Conservation (phyloP, 1,140 invertebrate species). For the Microplitis mediator region DNA sequence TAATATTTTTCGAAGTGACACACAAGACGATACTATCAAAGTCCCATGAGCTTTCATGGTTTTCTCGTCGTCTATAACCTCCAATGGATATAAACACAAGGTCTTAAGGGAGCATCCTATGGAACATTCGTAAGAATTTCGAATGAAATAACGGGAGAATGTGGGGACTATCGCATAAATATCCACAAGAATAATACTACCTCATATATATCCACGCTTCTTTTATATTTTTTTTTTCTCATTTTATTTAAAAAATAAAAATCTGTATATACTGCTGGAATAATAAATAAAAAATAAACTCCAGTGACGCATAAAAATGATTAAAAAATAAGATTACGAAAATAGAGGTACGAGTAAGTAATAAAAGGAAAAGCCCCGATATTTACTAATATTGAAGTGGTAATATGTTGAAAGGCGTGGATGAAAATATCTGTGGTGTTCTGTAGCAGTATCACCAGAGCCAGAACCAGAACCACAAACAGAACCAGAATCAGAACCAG, state of each 20-base stretch:
- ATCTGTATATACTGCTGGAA: neutral
- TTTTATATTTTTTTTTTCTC: constrained; percentile 1
- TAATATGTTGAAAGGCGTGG: neutral
- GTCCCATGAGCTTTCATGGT: constrained; percentile 15
- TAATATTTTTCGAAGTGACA: constrained; percentile 5
- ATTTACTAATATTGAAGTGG: constrained; percentile 2
- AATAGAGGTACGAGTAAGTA: neutral
- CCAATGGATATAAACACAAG: constrained; percentile 24
- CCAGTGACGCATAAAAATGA: too few relatives aligned
- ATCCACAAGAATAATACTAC: constrained; percentile 13
- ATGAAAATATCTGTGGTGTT: neutral
- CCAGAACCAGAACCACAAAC: too few relatives aligned
- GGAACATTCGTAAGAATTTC: constrained; percentile 21
- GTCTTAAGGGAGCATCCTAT: constrained; percentile 16
- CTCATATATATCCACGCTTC: neutral
- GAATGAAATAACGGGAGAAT: constrained; percentile 20
- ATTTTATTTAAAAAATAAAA: neutral
- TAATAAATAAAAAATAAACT: too few relatives aligned
- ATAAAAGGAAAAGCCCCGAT: neutral
- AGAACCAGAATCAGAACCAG: too few relatives aligned
- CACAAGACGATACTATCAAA: neutral
- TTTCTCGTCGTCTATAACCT: constrained; percentile 3
- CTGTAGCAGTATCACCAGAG: too few relatives aligned
- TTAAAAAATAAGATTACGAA: neutral
- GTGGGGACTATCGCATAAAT: constrained; percentile 17